Conservation (phyloP, 2,888 invertebrate genomes). For the Nephrotoma flavescens region DNA sequence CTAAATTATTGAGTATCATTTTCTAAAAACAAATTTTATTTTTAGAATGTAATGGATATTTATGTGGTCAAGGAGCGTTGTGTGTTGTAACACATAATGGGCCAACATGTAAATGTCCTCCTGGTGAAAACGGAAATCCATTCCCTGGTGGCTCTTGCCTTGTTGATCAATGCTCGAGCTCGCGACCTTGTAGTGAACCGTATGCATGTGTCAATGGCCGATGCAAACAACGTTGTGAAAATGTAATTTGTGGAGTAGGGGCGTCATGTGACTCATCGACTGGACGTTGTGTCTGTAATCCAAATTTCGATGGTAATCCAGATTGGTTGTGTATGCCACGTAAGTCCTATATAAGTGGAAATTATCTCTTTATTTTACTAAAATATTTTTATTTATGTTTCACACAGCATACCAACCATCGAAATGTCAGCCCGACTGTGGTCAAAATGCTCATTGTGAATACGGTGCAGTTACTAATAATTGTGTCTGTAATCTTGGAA, state of each 20-base stretch:
- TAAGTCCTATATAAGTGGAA: slow-evolving; percentile 37
- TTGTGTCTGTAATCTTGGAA: slow-evolving; percentile 73
- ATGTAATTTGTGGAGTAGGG: slow-evolving; percentile 74
- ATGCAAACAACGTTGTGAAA: slow-evolving; percentile 78
- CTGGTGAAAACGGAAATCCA: slow-evolving; percentile 77
- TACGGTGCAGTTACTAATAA: slow-evolving; percentile 55
- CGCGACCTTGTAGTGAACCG: slow-evolving; percentile 60
- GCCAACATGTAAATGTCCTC: slow-evolving; percentile 76
- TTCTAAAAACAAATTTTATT: not conserved
- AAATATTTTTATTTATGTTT: slow-evolving; percentile 16
- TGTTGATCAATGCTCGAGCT: slow-evolving; percentile 66
- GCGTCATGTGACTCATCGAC: slow-evolving; percentile 68
- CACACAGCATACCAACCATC: slow-evolving; percentile 60
- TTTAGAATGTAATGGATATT: slow-evolving; percentile 34
- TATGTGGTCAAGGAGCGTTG: slow-evolving; percentile 69
- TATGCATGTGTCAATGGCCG: slow-evolving; percentile 74
- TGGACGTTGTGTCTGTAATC: slow-evolving; percentile 75
- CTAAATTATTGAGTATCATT: not conserved
- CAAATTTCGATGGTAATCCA: slow-evolving; percentile 78
- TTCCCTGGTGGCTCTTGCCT: slow-evolving; percentile 79
- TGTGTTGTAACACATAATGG: slow-evolving; percentile 74
- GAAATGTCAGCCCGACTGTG: slow-evolving; percentile 64
- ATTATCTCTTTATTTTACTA: slow-evolving; percentile 8
- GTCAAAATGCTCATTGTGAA: slow-evolving; percentile 72
- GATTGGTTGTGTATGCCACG: slow-evolving; percentile 83